These are phyloP conservation scores for Alcedo atthis DNA, from an alignment of 2,797 vertebrate species.

Conservation along the genomic window DNA sequence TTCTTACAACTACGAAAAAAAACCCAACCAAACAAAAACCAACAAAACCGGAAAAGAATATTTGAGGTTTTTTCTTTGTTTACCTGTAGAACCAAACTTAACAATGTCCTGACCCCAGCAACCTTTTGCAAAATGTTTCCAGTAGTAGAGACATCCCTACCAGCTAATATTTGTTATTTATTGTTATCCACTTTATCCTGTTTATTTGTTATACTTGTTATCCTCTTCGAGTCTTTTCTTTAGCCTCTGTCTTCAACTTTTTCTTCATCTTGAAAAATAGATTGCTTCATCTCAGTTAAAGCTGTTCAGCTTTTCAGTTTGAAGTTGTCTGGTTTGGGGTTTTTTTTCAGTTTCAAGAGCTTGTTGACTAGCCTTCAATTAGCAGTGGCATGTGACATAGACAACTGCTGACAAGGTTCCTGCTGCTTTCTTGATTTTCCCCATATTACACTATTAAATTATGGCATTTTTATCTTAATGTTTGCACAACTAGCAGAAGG, in stretches of 20 bases:
- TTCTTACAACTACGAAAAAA: constrained; percentile 1
- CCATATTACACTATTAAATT: neutral
- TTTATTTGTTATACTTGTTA: neutral
- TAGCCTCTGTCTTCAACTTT: neutral
- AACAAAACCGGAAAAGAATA: too few species aligned
- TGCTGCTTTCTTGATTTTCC: neutral
- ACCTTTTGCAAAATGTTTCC: neutral
- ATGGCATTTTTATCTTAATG: neutral
- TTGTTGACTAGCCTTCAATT: neutral
- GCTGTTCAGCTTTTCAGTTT: neutral
- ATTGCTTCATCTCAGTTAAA: neutral
- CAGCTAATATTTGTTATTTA: neutral
- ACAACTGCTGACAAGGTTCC: neutral
- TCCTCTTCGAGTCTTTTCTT: neutral
- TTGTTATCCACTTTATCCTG: too few species aligned
- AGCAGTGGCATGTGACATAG: neutral
- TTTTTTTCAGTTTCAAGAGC: neutral
- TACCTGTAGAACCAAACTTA: neutral
- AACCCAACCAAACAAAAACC: neutral
- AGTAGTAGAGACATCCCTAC: neutral
- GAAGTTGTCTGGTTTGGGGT: neutral
- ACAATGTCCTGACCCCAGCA: neutral
- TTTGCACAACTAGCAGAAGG: neutral
- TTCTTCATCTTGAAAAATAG: neutral
- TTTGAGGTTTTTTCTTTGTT: neutral